These are phyloP conservation scores for Enteromius anoplus DNA, from an alignment of 2,797 vertebrate genomes.

Conservation along the genomic window DNA sequence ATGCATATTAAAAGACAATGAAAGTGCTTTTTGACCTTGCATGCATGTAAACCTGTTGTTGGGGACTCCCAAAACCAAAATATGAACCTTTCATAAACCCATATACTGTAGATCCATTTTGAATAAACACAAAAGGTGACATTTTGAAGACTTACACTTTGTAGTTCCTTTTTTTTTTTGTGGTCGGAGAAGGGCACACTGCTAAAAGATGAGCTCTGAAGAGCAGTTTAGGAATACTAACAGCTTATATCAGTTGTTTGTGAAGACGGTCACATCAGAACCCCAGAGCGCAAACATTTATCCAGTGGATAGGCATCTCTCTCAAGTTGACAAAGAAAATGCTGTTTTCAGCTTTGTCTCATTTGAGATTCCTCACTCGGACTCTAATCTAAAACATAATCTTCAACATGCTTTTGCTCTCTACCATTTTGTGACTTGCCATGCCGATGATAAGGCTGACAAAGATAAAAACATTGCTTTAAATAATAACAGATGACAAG, in stretches of 20 bases:
- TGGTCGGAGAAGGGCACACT: neutral
- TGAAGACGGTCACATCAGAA: constrained; percentile 13
- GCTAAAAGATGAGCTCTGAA: constrained; percentile 6
- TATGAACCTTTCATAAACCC: no score
- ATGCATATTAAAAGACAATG: no score
- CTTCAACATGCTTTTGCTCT: constrained; percentile 30
- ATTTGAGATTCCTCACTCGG: constrained; percentile 20
- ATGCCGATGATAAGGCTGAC: neutral
- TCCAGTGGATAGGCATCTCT: constrained; percentile 31
- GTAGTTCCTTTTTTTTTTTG: neutral
- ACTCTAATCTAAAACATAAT: constrained; percentile 23
- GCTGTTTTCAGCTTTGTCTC: constrained; percentile 17
- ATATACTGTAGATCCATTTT: no score
- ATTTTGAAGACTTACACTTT: neutral
- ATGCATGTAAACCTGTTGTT: no score
- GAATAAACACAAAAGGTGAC: neutral
- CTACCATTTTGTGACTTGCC: neutral
- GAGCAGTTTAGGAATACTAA: constrained; percentile 5
- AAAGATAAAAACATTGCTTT: neutral
- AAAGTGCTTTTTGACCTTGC: no score
- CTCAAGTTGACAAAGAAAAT: constrained; percentile 1
- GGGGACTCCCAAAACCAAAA: no score
- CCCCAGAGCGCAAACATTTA: constrained; percentile 16
- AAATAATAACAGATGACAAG: constrained; percentile 20
- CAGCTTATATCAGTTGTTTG: constrained; percentile 15